Conservation (phyloP, 2,888 invertebrate genomes). For the Gisinianus flammeolus region DNA sequence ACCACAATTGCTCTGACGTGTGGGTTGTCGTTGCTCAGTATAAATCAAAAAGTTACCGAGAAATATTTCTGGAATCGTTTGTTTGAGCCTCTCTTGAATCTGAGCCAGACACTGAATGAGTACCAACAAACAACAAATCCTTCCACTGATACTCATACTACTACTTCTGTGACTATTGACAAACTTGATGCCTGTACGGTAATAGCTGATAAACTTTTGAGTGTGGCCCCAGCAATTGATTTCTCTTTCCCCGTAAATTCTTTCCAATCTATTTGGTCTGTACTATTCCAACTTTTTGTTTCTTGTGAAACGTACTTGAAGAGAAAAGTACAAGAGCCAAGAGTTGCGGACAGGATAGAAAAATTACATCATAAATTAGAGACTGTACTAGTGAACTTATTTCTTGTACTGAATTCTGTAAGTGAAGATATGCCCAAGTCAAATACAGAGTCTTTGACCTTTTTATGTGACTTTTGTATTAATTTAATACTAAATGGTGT, state of each 20-base stretch:
- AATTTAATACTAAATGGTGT: constrained; percentile 38
- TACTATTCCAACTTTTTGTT: constrained; percentile 46
- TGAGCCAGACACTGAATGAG: too few relatives aligned
- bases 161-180: background rate
- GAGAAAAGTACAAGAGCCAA: constrained; percentile 48
- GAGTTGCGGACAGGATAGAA: constrained; percentile 25
- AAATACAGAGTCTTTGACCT: background rate
- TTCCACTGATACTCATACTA: too few relatives aligned
- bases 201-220: constrained; percentile 27
- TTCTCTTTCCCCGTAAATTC: constrained; percentile 38
- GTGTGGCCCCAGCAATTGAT: background rate
- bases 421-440: constrained; percentile 23
- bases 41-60: background rate
- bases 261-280: constrained; percentile 47
- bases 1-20: constrained; percentile 2
- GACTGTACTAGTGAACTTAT: constrained; percentile 45
- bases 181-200: constrained; percentile 6
- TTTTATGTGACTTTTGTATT: constrained; percentile 40
- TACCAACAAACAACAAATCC: too few relatives aligned
- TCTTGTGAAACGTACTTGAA: constrained; percentile 46
- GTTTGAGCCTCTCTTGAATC: constrained; percentile 15
- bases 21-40: constrained; percentile 2
- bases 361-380: constrained; percentile 43
- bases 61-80: constrained; percentile 24
- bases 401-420: constrained; percentile 45